These are phyloP conservation scores for Anticlea derivata DNA, from an alignment of 2,888 invertebrate species.

Conservation along the genomic window DNA sequence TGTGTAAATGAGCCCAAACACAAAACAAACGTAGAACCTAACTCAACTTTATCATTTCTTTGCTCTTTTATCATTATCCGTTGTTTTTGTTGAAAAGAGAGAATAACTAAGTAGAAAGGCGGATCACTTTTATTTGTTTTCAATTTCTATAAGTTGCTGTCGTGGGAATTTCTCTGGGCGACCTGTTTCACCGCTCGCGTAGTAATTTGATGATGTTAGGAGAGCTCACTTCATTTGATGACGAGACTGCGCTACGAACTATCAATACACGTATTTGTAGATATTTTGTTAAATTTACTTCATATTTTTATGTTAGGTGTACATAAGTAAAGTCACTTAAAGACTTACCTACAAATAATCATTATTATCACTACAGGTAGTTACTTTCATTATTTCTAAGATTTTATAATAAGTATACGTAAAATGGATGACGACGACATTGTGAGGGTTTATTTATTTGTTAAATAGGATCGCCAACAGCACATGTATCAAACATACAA, in stretches of 20 bases:
- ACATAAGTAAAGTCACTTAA: too few species aligned
- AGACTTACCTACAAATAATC: too few species aligned
- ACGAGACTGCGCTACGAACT: neutral
- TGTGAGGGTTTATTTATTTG: too few species aligned
- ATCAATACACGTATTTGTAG: neutral
- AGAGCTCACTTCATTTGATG: slow-evolving; percentile 3
- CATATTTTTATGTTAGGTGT: too few species aligned
- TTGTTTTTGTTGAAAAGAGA: slow-evolving; percentile 32
- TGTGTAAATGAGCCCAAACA: slow-evolving; percentile 14
- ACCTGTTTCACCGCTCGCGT: slow-evolving; percentile 1
- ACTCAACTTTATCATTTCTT: slow-evolving; percentile 39
- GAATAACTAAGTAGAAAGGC: slow-evolving; percentile 9
- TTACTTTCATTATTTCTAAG: too few species aligned
- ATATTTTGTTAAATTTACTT: too few species aligned
- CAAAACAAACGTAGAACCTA: slow-evolving; percentile 40
- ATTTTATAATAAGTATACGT: too few species aligned
- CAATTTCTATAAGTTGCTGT: slow-evolving; percentile 4
- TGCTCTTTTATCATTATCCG: slow-evolving; percentile 39
- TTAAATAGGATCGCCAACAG: too few species aligned
- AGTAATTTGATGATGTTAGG: slow-evolving; percentile 5
- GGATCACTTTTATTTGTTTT: slow-evolving; percentile 17
- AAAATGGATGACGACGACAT: too few species aligned
- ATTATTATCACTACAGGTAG: too few species aligned
- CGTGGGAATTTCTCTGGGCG: neutral
- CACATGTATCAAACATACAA: too few species aligned